Base-by-base conservation (phyloP, 1,140 invertebrate species). In the Ips nitidus region DNA sequence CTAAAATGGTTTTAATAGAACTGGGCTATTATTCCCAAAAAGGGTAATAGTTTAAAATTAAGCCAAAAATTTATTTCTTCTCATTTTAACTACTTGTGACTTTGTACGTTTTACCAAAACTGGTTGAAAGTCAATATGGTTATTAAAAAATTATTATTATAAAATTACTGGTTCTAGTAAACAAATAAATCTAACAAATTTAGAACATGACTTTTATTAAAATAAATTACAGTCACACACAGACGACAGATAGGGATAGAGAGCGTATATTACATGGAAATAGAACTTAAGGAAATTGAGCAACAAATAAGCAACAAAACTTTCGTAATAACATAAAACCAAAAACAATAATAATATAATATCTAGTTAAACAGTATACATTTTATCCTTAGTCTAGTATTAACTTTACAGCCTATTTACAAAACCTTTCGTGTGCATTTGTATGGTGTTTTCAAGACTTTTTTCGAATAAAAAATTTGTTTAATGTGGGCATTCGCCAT, bases 191-290 rank as follows among this genome's bases (percentile, higher is more conserved):
- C 45, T 45, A 22, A 36, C 41, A 7, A 1, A 2, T 63, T 73
- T 65, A 71, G 69, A 73, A 78, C 76, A 79, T 79, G 75, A 80
- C 74, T 80, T 79, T 79, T 79, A 79, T 81, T 81, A 80, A 81
- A 81, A 81, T 80, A 81, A 81, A 81, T 81, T 81, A 81, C 80
- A 80, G 75, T 80, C 79, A 81, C 79, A 80, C 79, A 79, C 72
- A 77, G 75, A 79, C 75, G 76, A 79, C 75, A 77, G 77, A 73
- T 61, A 75, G 66, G 72, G 58, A 71, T 63, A 73, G 63, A 70
- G 67, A 72, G 75, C 75, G 58, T 79, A 80, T 78, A 72, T 75
- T 78, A 80, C 77, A 79, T 74, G 75, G 69, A 75, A 72, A 78
- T 76, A 75, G 63, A 74, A 70, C 71, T 77, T 74, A 76, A 75